These are phyloP conservation scores for Mystacornis crossleyi DNA, from an alignment of 2,113 vertebrate species.

Conservation along the genomic window DNA sequence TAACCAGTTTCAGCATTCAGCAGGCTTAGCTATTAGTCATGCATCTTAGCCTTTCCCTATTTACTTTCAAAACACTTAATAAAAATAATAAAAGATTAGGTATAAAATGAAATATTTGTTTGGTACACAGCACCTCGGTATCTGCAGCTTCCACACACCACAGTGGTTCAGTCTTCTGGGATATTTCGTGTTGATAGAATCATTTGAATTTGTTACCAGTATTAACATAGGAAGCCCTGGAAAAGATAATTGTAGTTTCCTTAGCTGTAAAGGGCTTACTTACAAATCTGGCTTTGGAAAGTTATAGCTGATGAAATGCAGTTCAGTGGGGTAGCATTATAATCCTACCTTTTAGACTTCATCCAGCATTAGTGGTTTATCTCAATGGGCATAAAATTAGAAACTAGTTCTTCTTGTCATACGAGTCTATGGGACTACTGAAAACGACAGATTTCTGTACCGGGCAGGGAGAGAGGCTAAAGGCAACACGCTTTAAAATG, in stretches of 20 bases:
- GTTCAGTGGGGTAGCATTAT: conserved; percentile 81
- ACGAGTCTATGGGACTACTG: conserved; percentile 74
- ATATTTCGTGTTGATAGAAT: conserved; percentile 85
- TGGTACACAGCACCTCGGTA: conserved; percentile 86
- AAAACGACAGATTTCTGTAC: conserved; percentile 57
- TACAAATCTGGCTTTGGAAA: conserved; percentile 86
- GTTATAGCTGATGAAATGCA: conserved; percentile 84
- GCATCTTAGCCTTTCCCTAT: conserved; percentile 91
- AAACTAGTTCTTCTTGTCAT: conserved; percentile 82
- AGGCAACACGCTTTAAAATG: conserved; percentile 43
- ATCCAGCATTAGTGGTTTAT: conserved; percentile 82
- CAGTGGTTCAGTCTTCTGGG: conserved; percentile 85
- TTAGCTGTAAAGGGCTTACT: conserved; percentile 83
- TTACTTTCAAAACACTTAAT: conserved; percentile 93
- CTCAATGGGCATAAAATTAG: conserved; percentile 86
- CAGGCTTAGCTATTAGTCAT: conserved; percentile 99
- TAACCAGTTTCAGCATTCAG: conserved; percentile 97
- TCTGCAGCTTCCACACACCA: conserved; percentile 88
- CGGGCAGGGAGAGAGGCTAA: conserved; percentile 20
- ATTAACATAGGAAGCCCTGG: conserved; percentile 84
- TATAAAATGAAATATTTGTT: conserved; percentile 88
- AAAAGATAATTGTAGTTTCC: conserved; percentile 84
- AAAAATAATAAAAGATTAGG: conserved; percentile 93
- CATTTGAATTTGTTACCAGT: conserved; percentile 87
- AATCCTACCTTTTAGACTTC: conserved; percentile 84